These are phyloP conservation scores for Anthophora plumipes DNA, from an alignment of 2,888 invertebrate species.

Conservation along the genomic window DNA sequence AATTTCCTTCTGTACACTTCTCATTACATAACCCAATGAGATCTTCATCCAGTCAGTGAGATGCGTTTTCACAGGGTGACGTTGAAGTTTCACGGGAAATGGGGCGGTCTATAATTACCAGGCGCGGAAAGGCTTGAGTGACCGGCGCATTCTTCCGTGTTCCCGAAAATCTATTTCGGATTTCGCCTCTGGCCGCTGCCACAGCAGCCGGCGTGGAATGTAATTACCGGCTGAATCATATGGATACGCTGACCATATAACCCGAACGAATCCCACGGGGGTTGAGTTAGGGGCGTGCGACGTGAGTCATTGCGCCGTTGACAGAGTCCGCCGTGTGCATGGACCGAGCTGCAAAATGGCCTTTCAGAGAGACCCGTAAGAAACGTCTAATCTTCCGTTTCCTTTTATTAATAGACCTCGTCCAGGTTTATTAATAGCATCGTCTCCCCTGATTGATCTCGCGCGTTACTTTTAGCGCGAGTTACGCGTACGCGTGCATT, in stretches of 20 bases:
- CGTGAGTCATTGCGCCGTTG: constrained; percentile 76
- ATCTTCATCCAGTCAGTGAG: not conserved
- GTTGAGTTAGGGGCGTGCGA: constrained; percentile 35
- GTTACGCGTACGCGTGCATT: constrained; percentile 2
- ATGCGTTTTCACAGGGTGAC: constrained; percentile 6
- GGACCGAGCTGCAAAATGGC: constrained; percentile 40
- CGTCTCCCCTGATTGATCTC: constrained; percentile 49
- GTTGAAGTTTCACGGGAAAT: constrained; percentile 42
- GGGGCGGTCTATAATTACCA: constrained; percentile 34
- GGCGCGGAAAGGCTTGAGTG: constrained; percentile 16
- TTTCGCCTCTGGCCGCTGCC: constrained; percentile 22
- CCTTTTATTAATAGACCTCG: constrained; percentile 52
- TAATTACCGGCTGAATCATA: constrained; percentile 70
- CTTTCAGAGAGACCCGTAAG: constrained; percentile 43
- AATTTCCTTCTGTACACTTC: not conserved
- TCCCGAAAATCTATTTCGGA: constrained; percentile 69
- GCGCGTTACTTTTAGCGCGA: constrained; percentile 36
- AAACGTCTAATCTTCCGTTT: constrained; percentile 49
- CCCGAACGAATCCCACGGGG: constrained; percentile 51
- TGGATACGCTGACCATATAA: constrained; percentile 38
- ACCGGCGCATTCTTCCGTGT: constrained; percentile 58
- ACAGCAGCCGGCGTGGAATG: constrained; percentile 50
- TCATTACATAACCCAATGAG: not conserved
- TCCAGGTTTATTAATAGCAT: constrained; percentile 47
- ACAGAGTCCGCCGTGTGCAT: constrained; percentile 63